Percentiles rank a stretch among this genome's conserved stretches.
These are phyloP conservation scores for Cercopithecus mona DNA, from an alignment of 2,113 vertebrate species.

Conservation along the genomic window DNA sequence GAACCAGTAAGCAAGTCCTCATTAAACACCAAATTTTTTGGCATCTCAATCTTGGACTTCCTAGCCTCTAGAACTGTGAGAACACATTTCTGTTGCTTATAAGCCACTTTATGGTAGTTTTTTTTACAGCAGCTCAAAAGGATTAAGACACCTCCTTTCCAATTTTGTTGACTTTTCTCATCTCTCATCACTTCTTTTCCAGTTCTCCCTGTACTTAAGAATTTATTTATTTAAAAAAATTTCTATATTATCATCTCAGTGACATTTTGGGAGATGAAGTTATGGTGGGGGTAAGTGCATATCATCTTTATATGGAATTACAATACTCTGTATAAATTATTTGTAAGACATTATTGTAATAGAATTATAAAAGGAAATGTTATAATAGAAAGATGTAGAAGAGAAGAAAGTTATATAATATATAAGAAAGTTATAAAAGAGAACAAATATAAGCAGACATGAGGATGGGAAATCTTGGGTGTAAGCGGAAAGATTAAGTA, in stretches of 20 bases:
- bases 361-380: background rate
- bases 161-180: background rate
- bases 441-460: background rate
- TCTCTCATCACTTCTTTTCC: background rate
- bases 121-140: background rate
- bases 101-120: background rate
- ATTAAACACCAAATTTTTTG: background rate
- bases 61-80: background rate
- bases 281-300: background rate
- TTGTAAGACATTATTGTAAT: background rate
- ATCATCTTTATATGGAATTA: background rate
- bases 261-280: background rate
- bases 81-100: background rate
- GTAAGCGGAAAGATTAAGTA: background rate
- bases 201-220: background rate
- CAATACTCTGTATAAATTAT: background rate
- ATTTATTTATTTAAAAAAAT: background rate
- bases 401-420: background rate
- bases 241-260: background rate
- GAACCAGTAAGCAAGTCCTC: background rate
- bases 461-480: background rate
- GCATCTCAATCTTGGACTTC: too few relatives aligned
- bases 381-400: background rate
- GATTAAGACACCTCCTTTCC: background rate
- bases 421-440: background rate